Base-by-base conservation (phyloP, 2,888 invertebrate genomes). In the Clepsis dumicolana region DNA sequence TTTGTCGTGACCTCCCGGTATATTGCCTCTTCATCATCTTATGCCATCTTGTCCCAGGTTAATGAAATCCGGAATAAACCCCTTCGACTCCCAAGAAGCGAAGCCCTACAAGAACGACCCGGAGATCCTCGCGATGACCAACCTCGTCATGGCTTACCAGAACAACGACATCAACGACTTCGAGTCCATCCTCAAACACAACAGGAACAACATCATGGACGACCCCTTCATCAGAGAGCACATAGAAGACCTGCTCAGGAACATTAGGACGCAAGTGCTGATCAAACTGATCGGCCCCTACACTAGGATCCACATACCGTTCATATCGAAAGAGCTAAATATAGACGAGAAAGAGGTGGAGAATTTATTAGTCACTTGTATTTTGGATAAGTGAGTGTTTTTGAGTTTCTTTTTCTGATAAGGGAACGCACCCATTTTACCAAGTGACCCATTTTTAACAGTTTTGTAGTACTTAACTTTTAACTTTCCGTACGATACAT, bases 71-170 rank as follows among this genome's bases (percentile, higher is more conserved):
- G 99, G 98, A 41, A 99, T 99, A 74, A 99, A 99, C 93, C 99
- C 99, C 0, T 99, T 99, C 89, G 99, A 99, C 91, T 99, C 99
- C 0, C 99, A 99, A 94, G 99, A 99, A 94, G 99, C 99, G 0
- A 99, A 99, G 86, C 99, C 99, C 0, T 99, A 99, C 87, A 99
- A 99, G 93, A 99, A 99, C 87, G 99, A 99, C 93, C 98, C 99
- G 0, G 99, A 99, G 93, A 99, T 99, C 79, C 94, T 99, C 75
- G 99, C 99, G 16, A 99, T 99, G 99, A 99, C 99, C 5, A 99
- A 99, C 93, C 94, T 99, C 79, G 99, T 99, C 66, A 97, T 96
- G 86, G 97, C 98, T 16, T 99, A 99, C 91, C 99, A 99, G 90
- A 99, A 99, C 88, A 98, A 99, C 89, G 99, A 99, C 87, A 99